Percentiles rank a stretch among this genome's conserved stretches.
Evolutionary conservation across 2,888 invertebrate species (phyloP).

Genomic region (Spialia ferax): DNA sequence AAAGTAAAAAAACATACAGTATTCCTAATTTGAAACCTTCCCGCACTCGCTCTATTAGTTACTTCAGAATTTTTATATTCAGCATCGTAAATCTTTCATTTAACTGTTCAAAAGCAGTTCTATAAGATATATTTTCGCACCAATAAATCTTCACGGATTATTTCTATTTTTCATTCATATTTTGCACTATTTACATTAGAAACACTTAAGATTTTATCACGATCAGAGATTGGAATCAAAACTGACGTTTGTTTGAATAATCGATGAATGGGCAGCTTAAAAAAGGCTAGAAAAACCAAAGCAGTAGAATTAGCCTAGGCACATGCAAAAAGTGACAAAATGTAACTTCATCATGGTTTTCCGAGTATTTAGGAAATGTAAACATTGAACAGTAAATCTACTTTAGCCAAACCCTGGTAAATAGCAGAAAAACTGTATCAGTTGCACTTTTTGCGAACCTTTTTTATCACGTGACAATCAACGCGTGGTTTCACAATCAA

Average conservation of each 20-base stretch:
- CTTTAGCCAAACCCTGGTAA: slow-evolving; percentile 8
- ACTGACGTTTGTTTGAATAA: not conserved
- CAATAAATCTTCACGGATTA: not conserved
- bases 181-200: slow-evolving; percentile 5
- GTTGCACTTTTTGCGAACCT: slow-evolving; percentile 16
- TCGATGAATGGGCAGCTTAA: not conserved
- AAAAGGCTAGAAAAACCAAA: not conserved
- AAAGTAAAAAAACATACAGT: slow-evolving; percentile 13
- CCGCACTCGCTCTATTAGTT: slow-evolving; percentile 2
- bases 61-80: slow-evolving; percentile 1
- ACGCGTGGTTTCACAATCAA: slow-evolving; percentile 18
- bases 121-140: not conserved
- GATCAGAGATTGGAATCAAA: not conserved
- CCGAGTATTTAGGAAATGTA: slow-evolving; percentile 33
- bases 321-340: slow-evolving; percentile 21
- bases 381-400: slow-evolving; percentile 26
- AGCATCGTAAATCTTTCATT: slow-evolving; percentile 13
- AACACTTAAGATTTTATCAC: not conserved
- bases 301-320: slow-evolving; percentile 9
- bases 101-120: not conserved
- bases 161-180: not conserved
- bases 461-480: slow-evolving; percentile 24
- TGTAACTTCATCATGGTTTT: slow-evolving; percentile 24
- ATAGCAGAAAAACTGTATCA: slow-evolving; percentile 21
- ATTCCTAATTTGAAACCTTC: slow-evolving; percentile 11